phyloP scores from a whole-genome alignment of 2,888 invertebrate species.

The Buathra laborator region DNA sequence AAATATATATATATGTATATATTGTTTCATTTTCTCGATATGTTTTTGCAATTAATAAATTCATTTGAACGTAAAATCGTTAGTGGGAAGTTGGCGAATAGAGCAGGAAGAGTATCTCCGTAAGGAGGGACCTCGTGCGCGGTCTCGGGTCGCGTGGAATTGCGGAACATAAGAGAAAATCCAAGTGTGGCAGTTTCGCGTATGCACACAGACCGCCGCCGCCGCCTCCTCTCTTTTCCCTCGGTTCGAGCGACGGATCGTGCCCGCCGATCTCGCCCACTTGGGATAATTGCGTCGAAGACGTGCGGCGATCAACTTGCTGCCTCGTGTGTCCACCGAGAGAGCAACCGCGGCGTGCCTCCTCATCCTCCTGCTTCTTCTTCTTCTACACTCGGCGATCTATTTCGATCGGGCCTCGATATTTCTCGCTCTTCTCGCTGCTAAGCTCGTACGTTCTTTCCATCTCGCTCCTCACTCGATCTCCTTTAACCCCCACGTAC shows the following conservation, averaged over 20 bases:
- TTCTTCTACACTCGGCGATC: constrained; percentile 61
- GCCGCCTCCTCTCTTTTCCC: constrained; percentile 33
- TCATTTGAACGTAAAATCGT: neutral
- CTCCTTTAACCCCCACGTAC: constrained; percentile 31
- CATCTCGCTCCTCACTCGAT: constrained; percentile 20
- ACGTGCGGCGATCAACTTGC: constrained; percentile 70
- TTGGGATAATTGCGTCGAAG: constrained; percentile 83
- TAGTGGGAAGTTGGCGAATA: neutral
- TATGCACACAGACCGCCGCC: constrained; percentile 11
- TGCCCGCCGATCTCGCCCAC: constrained; percentile 80
- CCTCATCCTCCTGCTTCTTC: constrained; percentile 41
- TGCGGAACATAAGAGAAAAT: constrained; percentile 18
- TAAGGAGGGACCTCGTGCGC: neutral
- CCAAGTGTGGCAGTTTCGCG: constrained; percentile 35
- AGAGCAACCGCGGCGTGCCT: constrained; percentile 27
- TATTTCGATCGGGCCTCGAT: constrained; percentile 68
- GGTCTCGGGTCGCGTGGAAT: constrained; percentile 1
- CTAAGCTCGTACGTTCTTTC: neutral
- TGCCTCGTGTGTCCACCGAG: constrained; percentile 53
- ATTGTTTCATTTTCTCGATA: too few relatives aligned
- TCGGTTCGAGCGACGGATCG: constrained; percentile 74
- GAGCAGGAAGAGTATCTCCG: neutral
- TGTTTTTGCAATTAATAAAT: neutral
- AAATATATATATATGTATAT: too few relatives aligned
- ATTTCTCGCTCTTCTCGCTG: constrained; percentile 44